Percentiles rank a stretch among this genome's conserved stretches.
phyloP scores from a whole-genome alignment of 2,888 invertebrate genomes.

The Liposcelis brunnea region DNA sequence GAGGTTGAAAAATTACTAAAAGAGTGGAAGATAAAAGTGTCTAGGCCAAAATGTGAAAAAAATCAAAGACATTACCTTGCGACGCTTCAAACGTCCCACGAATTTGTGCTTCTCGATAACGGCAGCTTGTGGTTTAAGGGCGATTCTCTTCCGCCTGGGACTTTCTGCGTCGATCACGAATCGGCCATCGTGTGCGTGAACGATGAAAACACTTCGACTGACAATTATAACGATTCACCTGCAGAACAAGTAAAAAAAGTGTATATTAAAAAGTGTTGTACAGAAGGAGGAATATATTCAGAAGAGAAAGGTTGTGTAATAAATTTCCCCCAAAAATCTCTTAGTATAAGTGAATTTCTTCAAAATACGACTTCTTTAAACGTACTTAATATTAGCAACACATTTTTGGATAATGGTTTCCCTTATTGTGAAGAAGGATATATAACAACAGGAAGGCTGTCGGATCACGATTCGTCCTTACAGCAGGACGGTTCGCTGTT shows the following conservation, averaged over 20 bases:
- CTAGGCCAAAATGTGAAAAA: background rate
- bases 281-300: background rate
- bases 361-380: background rate
- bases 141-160: too few relatives aligned
- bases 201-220: too few relatives aligned
- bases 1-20: too few relatives aligned
- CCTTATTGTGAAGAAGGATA: slow-evolving; percentile 1
- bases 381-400: background rate
- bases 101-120: too few relatives aligned
- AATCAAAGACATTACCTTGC: background rate
- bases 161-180: too few relatives aligned
- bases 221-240: background rate
- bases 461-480: background rate
- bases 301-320: background rate
- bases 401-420: background rate
- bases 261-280: slow-evolving; percentile 4
- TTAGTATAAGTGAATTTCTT: background rate
- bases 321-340: background rate
- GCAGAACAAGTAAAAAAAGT: background rate
- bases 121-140: too few relatives aligned
- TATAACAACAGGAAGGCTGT: background rate
- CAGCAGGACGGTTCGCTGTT: background rate
- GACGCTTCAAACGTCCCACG: too few relatives aligned
- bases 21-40: too few relatives aligned
- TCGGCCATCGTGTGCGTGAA: too few relatives aligned